Percentiles rank a stretch among this genome's conserved stretches.
Evolutionary conservation across 2,113 vertebrate genomes (phyloP).

Genomic region (Pedionomus torquatus): DNA sequence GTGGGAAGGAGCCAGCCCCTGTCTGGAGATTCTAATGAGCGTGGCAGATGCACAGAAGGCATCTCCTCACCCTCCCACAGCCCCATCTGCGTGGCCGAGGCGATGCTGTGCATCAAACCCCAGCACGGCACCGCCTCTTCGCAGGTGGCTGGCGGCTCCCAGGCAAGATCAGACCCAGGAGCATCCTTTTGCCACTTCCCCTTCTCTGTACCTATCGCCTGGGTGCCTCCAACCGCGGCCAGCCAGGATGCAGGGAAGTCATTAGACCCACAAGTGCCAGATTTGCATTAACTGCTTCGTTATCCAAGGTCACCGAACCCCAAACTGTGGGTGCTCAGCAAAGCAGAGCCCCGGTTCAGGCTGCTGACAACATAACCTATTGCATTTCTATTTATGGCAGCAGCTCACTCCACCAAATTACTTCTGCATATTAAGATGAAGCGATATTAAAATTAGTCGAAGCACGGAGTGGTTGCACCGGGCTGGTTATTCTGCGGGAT

Average conservation of each 20-base stretch:
- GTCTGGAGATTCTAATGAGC: not conserved
- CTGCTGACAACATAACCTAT: slow-evolving; percentile 24
- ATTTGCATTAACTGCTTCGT: not conserved
- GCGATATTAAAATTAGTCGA: slow-evolving; percentile 50
- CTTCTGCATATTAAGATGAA: slow-evolving; percentile 48
- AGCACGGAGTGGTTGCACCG: not conserved
- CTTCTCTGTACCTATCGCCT: rapidly evolving
- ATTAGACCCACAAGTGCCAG: not conserved
- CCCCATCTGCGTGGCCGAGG: not conserved
- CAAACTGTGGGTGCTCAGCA: not conserved
- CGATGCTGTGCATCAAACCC: not conserved
- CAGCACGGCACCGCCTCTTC: rapidly evolving
- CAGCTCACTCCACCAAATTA: slow-evolving; percentile 30
- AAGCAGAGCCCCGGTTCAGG: not conserved
- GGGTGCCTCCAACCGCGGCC: not conserved
- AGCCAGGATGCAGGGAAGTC: rapidly evolving
- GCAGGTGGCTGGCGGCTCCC: not conserved
- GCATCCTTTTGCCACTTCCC: not conserved
- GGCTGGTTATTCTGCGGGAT: not conserved
- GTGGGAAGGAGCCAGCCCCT: not conserved
- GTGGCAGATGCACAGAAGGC: not conserved
- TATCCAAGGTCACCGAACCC: slow-evolving; percentile 10
- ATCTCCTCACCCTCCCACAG: rapidly evolving
- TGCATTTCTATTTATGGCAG: slow-evolving; percentile 22
- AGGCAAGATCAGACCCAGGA: not conserved